Base-by-base conservation (phyloP, 2,888 invertebrate genomes). In the Arge pagana region DNA sequence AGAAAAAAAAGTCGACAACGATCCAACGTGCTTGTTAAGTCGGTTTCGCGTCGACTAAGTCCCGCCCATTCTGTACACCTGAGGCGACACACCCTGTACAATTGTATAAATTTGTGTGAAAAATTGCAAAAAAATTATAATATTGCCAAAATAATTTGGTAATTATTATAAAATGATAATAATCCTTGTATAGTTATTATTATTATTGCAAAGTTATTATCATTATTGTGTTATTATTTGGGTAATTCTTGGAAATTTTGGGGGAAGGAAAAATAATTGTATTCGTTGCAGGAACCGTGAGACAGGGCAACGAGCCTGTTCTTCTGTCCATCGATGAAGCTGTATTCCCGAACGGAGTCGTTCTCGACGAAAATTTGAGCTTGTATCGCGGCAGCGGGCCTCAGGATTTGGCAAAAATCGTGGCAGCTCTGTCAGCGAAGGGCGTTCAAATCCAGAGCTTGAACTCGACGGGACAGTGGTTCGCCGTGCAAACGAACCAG, bases 281-380 rank as follows among this genome's bases (percentile, higher is more conserved):
- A 28, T 15, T 48, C 31, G 39, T 54, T 49, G 16, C 55, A 79
- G 78, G 78, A 36, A 76, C 78, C 1, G 65, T 77, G 7, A 63
- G 69, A 21, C 69, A 68, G 33, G 57, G 59, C 18, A 69, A 71
- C 16, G 65, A 71, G 31, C 58, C 66, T 3, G 55, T 77, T n/a
- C 53, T 79, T 13, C 52, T 77, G 15, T 68, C 74, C 1, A 62
- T 78, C 26, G 73, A 78, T 55, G 72, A 76, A 13, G 69, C 74
- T 0, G 56, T 58, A 2, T 78, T 78, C 39, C 57, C 59, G 10
- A 66, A 69, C 31, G 77, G 75, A 21, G 63, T 78, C 30, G 53
- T 65, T 3, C 54, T 78, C 2, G 61, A 63, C 1, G 65, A 72
- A 8, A 57, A 67, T 40, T 55, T 73, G 3, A 65, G 68, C 5